phyloP scores from a whole-genome alignment of 2,888 invertebrate genomes.

The Trachelus tabidus region DNA sequence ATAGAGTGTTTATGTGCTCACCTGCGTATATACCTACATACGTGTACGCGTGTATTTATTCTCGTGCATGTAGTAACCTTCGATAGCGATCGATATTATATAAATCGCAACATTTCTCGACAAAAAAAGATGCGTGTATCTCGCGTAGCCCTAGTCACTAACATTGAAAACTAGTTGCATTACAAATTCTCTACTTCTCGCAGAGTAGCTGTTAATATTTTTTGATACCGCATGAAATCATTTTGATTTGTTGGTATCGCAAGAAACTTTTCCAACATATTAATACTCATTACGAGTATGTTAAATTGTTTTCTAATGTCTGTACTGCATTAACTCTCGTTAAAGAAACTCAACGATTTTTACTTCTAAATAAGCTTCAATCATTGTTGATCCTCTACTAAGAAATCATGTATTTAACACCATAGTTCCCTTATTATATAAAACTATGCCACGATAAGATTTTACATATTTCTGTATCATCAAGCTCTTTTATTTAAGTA shows the following conservation, averaged over 20 bases:
- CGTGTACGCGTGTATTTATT: conserved; percentile 25
- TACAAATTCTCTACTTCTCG: no score
- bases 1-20: conserved; percentile 20
- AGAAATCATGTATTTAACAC: conserved; percentile 35
- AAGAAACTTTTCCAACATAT: no score
- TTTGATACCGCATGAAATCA: background rate
- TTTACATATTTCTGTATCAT: no score
- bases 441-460: no score
- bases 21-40: conserved; percentile 26
- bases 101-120: conserved; percentile 17
- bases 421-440: no score
- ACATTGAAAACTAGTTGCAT: background rate
- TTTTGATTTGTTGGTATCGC: background rate
- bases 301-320: background rate
- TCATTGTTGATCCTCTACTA: conserved; percentile 23
- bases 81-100: conserved; percentile 21
- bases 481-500: no score
- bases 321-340: conserved; percentile 3
- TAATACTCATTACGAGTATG: no score
- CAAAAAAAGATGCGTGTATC: conserved; percentile 15
- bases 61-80: conserved; percentile 34
- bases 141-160: background rate
- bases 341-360: background rate
- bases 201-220: background rate
- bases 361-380: conserved; percentile 21